Evolutionary conservation across 2,888 invertebrate genomes (phyloP).

Genomic region (Bedellia somnulentella): DNA sequence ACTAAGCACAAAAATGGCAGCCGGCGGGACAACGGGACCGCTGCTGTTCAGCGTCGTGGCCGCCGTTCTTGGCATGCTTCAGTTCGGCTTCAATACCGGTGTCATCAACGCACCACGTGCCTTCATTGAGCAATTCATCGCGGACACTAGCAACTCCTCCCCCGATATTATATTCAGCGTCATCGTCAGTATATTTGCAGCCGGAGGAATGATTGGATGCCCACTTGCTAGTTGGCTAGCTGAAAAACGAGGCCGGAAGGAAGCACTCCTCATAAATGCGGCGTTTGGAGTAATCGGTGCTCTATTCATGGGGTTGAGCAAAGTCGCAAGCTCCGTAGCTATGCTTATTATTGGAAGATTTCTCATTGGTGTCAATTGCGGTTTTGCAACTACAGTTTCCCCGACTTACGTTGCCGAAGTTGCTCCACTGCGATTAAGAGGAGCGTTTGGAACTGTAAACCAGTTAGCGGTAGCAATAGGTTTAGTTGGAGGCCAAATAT

Average conservation of each 20-base stretch:
- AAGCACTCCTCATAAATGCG: constrained; percentile 67
- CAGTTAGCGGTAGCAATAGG: constrained; percentile 53
- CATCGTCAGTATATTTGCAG: constrained; percentile 74
- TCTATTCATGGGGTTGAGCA: constrained; percentile 67
- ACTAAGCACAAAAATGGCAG: constrained; percentile 27
- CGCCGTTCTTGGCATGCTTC: constrained; percentile 71
- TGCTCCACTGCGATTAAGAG: constrained; percentile 39
- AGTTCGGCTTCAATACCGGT: constrained; percentile 73
- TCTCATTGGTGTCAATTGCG: constrained; percentile 75
- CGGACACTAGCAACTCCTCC: constrained; percentile 45
- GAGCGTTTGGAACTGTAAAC: constrained; percentile 52
- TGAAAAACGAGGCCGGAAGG: constrained; percentile 69
- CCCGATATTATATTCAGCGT: constrained; percentile 62
- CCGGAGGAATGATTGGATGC: constrained; percentile 79
- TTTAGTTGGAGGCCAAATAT: constrained; percentile 37
- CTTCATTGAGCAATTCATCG: constrained; percentile 67
- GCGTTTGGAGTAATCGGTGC: constrained; percentile 67
- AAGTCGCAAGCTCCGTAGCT: constrained; percentile 65
- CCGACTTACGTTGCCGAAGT: constrained; percentile 56
- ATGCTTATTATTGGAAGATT: constrained; percentile 73
- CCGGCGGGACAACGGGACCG: constrained; percentile 59
- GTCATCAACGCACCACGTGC: constrained; percentile 69
- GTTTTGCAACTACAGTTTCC: constrained; percentile 56
- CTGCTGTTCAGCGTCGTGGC: constrained; percentile 66
- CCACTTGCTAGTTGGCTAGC: constrained; percentile 73